Percentiles rank a stretch among this genome's conserved stretches.
phyloP scores from a whole-genome alignment of 1,140 invertebrate species.

The Trinorchestia longiramus region DNA sequence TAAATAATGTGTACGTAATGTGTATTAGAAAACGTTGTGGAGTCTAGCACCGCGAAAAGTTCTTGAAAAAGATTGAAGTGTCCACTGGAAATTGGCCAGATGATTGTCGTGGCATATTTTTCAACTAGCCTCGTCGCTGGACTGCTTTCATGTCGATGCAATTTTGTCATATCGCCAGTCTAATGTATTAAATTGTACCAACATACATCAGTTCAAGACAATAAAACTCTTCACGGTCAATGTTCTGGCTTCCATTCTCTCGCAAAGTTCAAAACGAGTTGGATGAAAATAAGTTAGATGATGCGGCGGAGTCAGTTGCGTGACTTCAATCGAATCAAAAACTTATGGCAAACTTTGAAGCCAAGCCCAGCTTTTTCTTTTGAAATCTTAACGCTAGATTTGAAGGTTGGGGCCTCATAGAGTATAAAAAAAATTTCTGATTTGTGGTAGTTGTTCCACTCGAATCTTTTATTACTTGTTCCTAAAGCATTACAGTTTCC shows the following conservation, averaged over 20 bases:
- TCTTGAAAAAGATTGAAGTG: no score
- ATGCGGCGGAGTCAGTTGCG: background rate
- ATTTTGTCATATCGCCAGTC: background rate
- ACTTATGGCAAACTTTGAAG: background rate
- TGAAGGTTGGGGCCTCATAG: background rate
- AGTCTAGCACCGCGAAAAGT: no score
- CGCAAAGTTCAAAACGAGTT: background rate
- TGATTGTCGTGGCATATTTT: no score
- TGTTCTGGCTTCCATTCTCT: background rate
- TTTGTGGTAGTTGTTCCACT: background rate
- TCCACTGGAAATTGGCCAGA: no score
- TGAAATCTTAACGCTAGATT: background rate
- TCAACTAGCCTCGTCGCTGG: background rate
- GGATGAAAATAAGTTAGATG: background rate
- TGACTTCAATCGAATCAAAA: slow-evolving; percentile 1
- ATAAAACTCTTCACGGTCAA: background rate
- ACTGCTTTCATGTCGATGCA: background rate
- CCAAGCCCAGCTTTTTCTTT: background rate
- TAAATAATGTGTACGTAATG: no score
- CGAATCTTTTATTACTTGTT: background rate
- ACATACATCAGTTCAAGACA: background rate
- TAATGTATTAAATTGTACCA: background rate
- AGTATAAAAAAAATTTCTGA: background rate
- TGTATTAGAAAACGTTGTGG: no score
- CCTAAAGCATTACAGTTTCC: background rate